Conservation (phyloP, 2,113 vertebrate species). For the Xiphorhynchus elegans region DNA sequence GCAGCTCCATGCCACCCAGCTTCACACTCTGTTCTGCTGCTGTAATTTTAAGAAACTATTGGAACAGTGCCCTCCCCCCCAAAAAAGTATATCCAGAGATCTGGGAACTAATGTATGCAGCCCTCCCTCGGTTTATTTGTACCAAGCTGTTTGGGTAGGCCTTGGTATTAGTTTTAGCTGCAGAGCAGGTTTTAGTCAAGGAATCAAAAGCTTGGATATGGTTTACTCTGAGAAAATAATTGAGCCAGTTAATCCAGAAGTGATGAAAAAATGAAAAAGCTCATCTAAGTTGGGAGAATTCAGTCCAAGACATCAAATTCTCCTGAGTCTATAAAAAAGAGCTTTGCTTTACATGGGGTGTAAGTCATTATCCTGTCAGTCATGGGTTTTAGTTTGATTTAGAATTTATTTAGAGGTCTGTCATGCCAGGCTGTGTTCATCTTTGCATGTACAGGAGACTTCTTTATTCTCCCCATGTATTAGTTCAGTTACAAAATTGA, state of each 20-base stretch:
- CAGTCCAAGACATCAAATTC: neutral
- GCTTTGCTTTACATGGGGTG: neutral
- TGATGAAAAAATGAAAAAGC: neutral
- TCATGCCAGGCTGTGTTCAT: neutral
- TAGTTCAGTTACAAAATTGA: neutral
- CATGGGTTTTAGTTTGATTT: neutral
- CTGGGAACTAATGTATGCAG: slow-evolving; percentile 47
- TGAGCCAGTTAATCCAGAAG: neutral
- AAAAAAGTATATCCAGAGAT: slow-evolving; percentile 14
- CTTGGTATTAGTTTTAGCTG: neutral
- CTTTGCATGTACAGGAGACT: neutral
- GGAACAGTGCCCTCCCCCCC: slow-evolving; percentile 21
- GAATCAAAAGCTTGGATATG: neutral
- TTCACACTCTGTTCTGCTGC: slow-evolving; percentile 67
- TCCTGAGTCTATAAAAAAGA: neutral
- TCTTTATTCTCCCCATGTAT: neutral
- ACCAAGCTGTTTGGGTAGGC: slow-evolving; percentile 4
- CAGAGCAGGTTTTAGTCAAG: slow-evolving; percentile 14
- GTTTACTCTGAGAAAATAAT: neutral
- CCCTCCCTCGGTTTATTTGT: slow-evolving; percentile 38
- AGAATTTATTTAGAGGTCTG: neutral
- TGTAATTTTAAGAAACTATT: slow-evolving; percentile 56
- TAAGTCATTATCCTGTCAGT: neutral
- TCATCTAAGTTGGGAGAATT: neutral
- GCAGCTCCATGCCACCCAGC: slow-evolving; percentile 59